Conservation (phyloP, 2,888 invertebrate species). For the Pandemis corylana region DNA sequence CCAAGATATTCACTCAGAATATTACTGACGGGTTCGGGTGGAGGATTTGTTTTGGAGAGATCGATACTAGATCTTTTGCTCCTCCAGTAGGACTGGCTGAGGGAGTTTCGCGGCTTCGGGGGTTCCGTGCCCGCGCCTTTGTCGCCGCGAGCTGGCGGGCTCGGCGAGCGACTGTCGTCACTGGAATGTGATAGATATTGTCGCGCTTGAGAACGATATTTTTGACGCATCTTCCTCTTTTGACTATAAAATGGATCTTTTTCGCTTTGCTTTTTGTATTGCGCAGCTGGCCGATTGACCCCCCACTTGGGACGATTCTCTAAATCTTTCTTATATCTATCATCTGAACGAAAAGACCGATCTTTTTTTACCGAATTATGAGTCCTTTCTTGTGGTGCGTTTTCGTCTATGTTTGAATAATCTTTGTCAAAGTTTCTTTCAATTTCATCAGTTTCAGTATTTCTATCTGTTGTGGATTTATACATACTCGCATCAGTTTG, state of each 20-base stretch:
- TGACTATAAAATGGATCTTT: constrained; percentile 93
- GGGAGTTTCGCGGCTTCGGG: constrained; percentile 73
- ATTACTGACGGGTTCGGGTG: constrained; percentile 63
- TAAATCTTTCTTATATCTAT: constrained; percentile 83
- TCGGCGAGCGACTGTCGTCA: constrained; percentile 86
- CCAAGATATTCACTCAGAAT: constrained; percentile 74
- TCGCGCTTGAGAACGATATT: constrained; percentile 85
- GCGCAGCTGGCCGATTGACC: constrained; percentile 90
- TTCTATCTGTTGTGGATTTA: constrained; percentile 63
- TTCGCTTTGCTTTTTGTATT: constrained; percentile 95
- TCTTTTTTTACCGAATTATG: constrained; percentile 82
- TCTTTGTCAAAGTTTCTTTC: constrained; percentile 82
- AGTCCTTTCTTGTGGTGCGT: constrained; percentile 78
- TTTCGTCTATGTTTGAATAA: constrained; percentile 79
- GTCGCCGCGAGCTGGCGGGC: constrained; percentile 76
- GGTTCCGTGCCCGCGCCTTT: constrained; percentile 67
- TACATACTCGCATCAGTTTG: constrained; percentile 85
- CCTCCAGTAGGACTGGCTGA: constrained; percentile 82
- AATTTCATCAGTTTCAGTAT: constrained; percentile 67
- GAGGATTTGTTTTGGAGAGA: constrained; percentile 65
- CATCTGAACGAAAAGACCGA: constrained; percentile 81
- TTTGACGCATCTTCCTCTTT: constrained; percentile 87
- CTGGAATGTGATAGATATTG: constrained; percentile 85
- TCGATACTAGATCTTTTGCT: constrained; percentile 77
- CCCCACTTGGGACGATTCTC: constrained; percentile 90